Evolutionary conservation across 2,888 invertebrate species (phyloP).

Genomic region (Pyrochroa serraticornis): DNA sequence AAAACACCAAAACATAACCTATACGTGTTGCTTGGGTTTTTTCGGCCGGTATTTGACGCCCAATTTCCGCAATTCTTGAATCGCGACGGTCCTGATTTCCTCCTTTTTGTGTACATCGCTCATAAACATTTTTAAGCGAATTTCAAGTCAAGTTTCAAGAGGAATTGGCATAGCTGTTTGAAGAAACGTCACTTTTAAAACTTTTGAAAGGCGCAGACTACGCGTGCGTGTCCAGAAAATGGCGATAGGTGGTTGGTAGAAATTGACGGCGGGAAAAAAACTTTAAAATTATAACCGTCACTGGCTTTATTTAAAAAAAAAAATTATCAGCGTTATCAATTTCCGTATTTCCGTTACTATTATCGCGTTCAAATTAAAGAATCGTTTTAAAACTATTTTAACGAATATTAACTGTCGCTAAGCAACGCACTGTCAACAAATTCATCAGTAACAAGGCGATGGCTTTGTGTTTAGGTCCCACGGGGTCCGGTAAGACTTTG

Average conservation of each 20-base stretch:
- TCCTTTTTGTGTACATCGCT: conserved; percentile 63
- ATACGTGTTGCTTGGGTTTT: conserved; percentile 58
- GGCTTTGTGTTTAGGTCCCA: conserved; percentile 76
- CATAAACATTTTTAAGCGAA: conserved; percentile 59
- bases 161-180: conserved; percentile 1
- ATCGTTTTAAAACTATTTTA: neutral
- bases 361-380: neutral
- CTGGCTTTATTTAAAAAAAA: neutral
- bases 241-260: conserved; percentile 3
- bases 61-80: conserved; percentile 70
- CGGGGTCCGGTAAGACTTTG: conserved; percentile 81
- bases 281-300: conserved; percentile 23
- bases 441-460: conserved; percentile 30
- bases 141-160: neutral
- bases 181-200: conserved; percentile 9
- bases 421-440: neutral
- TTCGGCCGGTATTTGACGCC: conserved; percentile 76
- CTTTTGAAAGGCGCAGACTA: neutral
- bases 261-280: neutral
- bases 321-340: neutral
- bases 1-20: conserved; percentile 21
- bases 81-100: conserved; percentile 63
- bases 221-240: conserved; percentile 4
- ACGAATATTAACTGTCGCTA: too few relatives aligned
- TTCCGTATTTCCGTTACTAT: neutral